Conservation (phyloP, 2,797 vertebrate genomes). For the Aldrovandia affinis region DNA sequence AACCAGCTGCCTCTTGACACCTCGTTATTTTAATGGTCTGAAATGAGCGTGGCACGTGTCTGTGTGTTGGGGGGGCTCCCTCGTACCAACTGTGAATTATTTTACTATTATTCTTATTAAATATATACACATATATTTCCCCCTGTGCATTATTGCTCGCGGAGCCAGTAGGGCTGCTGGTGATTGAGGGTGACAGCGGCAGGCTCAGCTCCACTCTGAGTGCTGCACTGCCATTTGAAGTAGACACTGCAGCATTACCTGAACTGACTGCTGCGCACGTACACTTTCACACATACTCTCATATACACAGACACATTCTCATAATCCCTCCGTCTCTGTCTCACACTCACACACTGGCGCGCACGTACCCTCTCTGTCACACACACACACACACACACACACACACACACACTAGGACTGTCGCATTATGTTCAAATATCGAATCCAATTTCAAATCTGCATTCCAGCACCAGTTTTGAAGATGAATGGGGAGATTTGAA, state of each 20-base stretch:
- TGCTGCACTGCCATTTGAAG: neutral
- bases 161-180: neutral
- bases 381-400: neutral
- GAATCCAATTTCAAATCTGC: no score
- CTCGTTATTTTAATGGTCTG: constrained; percentile 76
- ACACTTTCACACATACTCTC: neutral
- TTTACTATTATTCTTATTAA: constrained; percentile 19
- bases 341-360: neutral
- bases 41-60: constrained; percentile 34
- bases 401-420: neutral
- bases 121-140: neutral
- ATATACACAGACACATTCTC: neutral
- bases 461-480: no score
- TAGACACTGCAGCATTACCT: neutral
- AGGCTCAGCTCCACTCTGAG: neutral
- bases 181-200: constrained; percentile 2
- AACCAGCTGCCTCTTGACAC: constrained; percentile 66
- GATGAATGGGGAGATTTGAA: no score
- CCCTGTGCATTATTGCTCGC: neutral
- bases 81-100: constrained; percentile 7
- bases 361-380: neutral
- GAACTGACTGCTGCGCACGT: neutral
- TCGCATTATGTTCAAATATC: no score
- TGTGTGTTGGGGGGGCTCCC: neutral
- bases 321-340: neutral